These are phyloP conservation scores for Diarsia dahlii DNA, from an alignment of 2,888 invertebrate species.

Conservation along the genomic window DNA sequence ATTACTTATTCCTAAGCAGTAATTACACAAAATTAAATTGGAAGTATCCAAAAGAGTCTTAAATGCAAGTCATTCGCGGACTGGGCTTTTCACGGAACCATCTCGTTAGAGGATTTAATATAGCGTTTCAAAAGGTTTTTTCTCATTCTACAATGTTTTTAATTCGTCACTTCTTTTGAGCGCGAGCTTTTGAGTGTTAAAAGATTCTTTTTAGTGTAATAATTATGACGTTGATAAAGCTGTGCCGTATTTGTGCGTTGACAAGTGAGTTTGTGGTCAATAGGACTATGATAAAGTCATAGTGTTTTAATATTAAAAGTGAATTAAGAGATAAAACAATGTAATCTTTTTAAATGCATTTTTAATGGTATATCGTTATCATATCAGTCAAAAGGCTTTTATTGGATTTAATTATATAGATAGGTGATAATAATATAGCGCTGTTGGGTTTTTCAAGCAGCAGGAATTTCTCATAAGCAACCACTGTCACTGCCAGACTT, in stretches of 20 bases:
- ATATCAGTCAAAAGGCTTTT: background rate
- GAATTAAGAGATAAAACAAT: background rate
- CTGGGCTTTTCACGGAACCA: slow-evolving; percentile 25
- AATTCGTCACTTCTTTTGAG: slow-evolving; percentile 50
- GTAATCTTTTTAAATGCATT: background rate
- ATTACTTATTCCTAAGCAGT: slow-evolving; percentile 33
- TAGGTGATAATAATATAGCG: too few species aligned
- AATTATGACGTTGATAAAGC: slow-evolving; percentile 25
- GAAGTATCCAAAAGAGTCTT: slow-evolving; percentile 28
- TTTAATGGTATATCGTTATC: background rate
- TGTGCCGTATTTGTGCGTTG: background rate
- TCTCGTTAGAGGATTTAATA: slow-evolving; percentile 58
- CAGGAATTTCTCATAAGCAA: too few species aligned
- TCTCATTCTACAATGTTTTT: slow-evolving; percentile 48
- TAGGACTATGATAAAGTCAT: background rate
- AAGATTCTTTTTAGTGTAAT: slow-evolving; percentile 17
- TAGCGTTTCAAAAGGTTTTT: slow-evolving; percentile 44
- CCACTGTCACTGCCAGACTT: too few species aligned
- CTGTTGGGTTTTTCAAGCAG: too few species aligned
- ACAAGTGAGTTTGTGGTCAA: slow-evolving; percentile 13
- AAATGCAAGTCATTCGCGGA: slow-evolving; percentile 33
- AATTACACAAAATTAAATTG: slow-evolving; percentile 48
- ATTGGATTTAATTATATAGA: too few species aligned
- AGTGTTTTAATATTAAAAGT: background rate
- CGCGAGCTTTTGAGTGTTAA: slow-evolving; percentile 13